Evolutionary conservation across 2,888 invertebrate genomes (phyloP).

Genomic region (Gandaritis pyraliata): DNA sequence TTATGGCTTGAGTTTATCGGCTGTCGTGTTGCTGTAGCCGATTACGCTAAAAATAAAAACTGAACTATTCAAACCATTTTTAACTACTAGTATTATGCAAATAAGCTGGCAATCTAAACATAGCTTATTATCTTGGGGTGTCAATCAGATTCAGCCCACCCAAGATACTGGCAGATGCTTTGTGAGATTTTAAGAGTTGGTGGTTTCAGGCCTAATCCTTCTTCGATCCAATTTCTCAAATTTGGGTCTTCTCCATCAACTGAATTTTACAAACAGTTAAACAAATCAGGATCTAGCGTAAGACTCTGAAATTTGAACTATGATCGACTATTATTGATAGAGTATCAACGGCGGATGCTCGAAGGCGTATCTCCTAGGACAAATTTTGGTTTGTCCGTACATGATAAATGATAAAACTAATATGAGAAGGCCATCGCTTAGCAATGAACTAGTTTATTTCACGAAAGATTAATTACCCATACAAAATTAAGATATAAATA

Average conservation of each 20-base stretch:
- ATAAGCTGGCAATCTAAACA: too few species aligned
- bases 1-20: background rate
- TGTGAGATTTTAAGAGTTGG: too few species aligned
- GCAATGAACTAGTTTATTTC: conserved; percentile 7
- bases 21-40: background rate
- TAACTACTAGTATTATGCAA: too few species aligned
- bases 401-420: conserved; percentile 25
- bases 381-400: conserved; percentile 36
- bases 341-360: conserved; percentile 36
- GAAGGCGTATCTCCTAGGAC: conserved; percentile 39
- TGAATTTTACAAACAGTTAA: too few species aligned
- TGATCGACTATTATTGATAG: conserved; percentile 20
- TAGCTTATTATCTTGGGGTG: too few species aligned
- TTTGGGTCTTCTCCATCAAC: too few species aligned
- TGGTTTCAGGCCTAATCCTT: too few species aligned
- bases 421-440: conserved; percentile 32
- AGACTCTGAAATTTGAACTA: conserved; percentile 2
- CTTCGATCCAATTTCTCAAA: too few species aligned
- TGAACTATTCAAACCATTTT: too few species aligned
- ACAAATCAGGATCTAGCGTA: background rate
- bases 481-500: background rate
- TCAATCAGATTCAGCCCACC: too few species aligned
- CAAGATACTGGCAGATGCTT: too few species aligned
- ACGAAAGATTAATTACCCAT: background rate
- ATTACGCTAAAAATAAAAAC: background rate